Evolutionary conservation across 2,797 vertebrate species (phyloP).

Genomic region (Rhincodon typus): DNA sequence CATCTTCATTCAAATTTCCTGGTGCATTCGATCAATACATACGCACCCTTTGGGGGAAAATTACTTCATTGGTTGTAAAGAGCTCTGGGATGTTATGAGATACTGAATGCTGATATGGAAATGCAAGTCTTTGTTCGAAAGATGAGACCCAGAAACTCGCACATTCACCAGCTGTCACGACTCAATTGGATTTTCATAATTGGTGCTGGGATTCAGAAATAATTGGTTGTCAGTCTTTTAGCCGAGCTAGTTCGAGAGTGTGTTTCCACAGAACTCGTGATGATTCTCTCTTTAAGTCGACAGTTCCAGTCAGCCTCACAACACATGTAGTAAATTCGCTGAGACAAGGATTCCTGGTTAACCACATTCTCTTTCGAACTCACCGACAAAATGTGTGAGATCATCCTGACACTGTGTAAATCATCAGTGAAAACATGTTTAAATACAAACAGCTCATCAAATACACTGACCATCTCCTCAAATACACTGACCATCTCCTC

Average conservation of each 20-base stretch:
- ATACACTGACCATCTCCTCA: not conserved
- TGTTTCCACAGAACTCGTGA: not conserved
- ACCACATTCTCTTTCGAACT: not conserved
- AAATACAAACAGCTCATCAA: too few species aligned
- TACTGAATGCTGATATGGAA: not conserved
- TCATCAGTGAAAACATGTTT: not conserved
- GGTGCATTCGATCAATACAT: not conserved
- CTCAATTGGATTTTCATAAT: not conserved
- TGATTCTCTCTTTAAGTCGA: not conserved
- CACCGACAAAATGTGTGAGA: not conserved
- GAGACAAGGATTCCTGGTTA: not conserved
- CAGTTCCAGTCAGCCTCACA: not conserved
- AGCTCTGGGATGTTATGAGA: not conserved
- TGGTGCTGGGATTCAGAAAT: constrained; percentile 13
- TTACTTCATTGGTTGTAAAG: not conserved
- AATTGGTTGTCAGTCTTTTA: not conserved
- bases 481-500: not conserved
- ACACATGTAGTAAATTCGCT: not conserved
- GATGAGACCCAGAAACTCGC: not conserved
- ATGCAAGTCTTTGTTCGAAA: not conserved
- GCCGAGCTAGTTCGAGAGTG: not conserved
- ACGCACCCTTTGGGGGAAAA: not conserved
- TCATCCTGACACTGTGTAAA: not conserved
- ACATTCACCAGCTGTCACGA: not conserved
- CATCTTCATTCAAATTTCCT: not conserved